Evolutionary conservation across 1,140 invertebrate species (phyloP).

Genomic region (Tetraneura akinire): DNA sequence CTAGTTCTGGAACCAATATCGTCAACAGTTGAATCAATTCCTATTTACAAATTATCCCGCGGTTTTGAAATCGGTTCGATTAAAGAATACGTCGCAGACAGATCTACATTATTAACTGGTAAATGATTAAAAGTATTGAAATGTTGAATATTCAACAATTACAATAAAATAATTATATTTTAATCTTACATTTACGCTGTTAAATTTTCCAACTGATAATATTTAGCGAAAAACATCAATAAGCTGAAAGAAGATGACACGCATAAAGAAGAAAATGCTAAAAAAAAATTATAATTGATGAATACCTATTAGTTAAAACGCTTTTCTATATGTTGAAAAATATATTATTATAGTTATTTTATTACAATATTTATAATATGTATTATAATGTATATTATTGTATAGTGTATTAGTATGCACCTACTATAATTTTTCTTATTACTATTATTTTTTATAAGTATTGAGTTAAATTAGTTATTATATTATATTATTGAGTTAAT

Average conservation of each 20-base stretch:
- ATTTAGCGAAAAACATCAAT: slow-evolving; percentile 33
- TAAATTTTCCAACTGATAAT: not conserved
- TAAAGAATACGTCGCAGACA: slow-evolving; percentile 18
- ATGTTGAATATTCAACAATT: too few species aligned
- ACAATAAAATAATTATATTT: not conserved
- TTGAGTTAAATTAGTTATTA: too few species aligned
- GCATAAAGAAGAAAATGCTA: slow-evolving; percentile 20
- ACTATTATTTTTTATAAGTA: too few species aligned
- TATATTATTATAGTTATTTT: too few species aligned
- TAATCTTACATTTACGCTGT: not conserved
- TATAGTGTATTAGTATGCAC: too few species aligned
- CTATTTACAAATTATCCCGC: slow-evolving; percentile 43
- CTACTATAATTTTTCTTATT: too few species aligned
- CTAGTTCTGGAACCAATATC: slow-evolving; percentile 43
- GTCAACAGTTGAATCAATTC: slow-evolving; percentile 45
- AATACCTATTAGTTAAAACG: too few species aligned
- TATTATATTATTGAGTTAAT: too few species aligned
- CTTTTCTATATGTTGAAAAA: too few species aligned
- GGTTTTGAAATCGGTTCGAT: not conserved
- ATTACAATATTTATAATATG: too few species aligned
- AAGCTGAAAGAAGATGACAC: slow-evolving; percentile 31
- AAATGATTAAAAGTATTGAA: not conserved
- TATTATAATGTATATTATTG: too few species aligned
- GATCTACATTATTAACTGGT: slow-evolving; percentile 29
- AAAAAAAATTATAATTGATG: too few species aligned